Evolutionary conservation across 2,113 vertebrate species (phyloP).

Genomic region (Actinemys pallida): DNA sequence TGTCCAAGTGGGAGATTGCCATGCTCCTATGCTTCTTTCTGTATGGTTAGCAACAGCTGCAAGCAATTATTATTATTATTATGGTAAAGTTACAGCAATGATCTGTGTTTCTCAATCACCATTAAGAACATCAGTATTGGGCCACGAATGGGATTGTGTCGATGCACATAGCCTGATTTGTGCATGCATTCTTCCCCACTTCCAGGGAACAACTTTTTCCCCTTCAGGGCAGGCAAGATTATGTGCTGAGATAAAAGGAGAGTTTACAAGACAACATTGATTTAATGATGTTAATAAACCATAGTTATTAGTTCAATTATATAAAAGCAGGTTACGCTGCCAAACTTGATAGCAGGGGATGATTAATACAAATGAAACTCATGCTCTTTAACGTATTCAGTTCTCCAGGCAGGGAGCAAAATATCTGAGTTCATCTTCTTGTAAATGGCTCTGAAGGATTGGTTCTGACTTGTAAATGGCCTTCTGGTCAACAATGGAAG

Average conservation of each 20-base stretch:
- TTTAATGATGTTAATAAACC: constrained; percentile 59
- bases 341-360: constrained; percentile 32
- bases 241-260: background rate
- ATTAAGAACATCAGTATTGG: background rate
- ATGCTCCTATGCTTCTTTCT: background rate
- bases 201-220: background rate
- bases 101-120: background rate
- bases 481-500: background rate
- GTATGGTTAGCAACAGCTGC: background rate
- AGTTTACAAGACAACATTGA: constrained; percentile 45
- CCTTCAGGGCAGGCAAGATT: constrained; percentile 9
- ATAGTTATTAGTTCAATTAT: constrained; percentile 58
- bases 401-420: constrained; percentile 33
- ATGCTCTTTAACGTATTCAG: background rate
- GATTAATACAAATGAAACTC: constrained; percentile 46
- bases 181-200: background rate
- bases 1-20: background rate
- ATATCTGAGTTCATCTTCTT: constrained; percentile 30
- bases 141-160: accelerated
- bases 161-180: background rate
- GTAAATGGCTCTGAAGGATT: constrained; percentile 13
- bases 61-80: background rate
- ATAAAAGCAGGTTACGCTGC: constrained; percentile 30
- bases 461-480: constrained; percentile 11
- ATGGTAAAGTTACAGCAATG: background rate